These are phyloP conservation scores for Whitmania pigra DNA, from an alignment of 1,140 invertebrate species.

Conservation along the genomic window DNA sequence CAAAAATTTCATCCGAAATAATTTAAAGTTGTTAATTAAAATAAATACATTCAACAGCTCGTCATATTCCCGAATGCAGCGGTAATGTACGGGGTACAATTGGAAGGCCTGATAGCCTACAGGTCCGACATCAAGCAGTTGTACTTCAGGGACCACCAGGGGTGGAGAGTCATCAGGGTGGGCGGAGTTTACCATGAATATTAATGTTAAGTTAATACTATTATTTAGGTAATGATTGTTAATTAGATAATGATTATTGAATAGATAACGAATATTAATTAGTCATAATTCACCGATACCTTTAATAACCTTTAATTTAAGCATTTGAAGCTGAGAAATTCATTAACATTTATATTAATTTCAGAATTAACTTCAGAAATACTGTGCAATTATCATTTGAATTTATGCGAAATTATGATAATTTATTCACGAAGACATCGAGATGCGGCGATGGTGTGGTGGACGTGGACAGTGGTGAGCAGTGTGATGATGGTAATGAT, in stretches of 20 bases:
- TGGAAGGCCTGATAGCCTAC: conserved; percentile 25
- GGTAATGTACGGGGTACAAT: conserved; percentile 17
- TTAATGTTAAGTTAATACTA: too few species aligned
- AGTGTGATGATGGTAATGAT: conserved; percentile 25
- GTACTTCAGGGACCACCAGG: conserved; percentile 23
- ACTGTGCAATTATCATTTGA: too few species aligned
- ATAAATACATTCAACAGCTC: conserved; percentile 16
- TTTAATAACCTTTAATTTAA: too few species aligned
- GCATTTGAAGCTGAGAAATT: too few species aligned
- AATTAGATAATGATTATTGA: too few species aligned
- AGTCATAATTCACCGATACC: too few species aligned
- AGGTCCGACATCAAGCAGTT: conserved; percentile 22
- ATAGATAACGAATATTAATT: background rate
- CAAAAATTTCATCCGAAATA: background rate
- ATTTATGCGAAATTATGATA: too few species aligned
- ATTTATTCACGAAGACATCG: conserved; percentile 10
- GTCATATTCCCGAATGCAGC: conserved; percentile 21
- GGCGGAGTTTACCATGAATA: background rate
- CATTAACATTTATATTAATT: too few species aligned
- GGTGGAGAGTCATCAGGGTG: conserved; percentile 24
- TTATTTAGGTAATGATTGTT: too few species aligned
- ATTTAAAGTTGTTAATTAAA: background rate
- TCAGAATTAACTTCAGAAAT: too few species aligned
- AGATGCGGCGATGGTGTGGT: conserved; percentile 19
- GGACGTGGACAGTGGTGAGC: conserved; percentile 14